phyloP scores from a whole-genome alignment of 2,113 vertebrate species.

The Leucosticte australis region DNA sequence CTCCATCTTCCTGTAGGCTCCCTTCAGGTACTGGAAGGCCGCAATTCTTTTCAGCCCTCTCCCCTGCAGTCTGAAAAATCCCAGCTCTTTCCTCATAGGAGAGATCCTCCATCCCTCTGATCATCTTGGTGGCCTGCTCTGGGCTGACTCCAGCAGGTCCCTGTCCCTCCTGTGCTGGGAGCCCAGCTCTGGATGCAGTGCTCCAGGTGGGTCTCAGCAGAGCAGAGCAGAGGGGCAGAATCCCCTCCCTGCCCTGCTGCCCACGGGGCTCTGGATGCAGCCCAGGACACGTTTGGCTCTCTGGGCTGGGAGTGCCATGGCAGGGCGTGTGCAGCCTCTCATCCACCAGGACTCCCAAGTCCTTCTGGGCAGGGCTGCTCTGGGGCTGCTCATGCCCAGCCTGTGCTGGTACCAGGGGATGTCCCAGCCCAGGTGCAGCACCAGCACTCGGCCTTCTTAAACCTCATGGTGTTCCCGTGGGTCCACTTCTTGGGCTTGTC shows the following conservation, averaged over 20 bases:
- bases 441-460: background rate
- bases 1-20: background rate
- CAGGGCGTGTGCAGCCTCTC: background rate
- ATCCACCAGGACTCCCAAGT: background rate
- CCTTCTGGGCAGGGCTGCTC: background rate
- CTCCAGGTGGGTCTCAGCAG: background rate
- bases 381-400: background rate
- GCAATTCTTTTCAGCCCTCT: background rate
- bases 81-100: background rate
- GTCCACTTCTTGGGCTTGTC: background rate
- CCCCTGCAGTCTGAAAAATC: background rate
- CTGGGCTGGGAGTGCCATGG: background rate
- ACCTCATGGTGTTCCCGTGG: rapidly evolving
- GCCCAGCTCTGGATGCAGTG: background rate
- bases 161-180: background rate
- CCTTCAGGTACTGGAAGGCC: background rate
- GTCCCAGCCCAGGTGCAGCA: rapidly evolving
- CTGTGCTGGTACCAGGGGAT: rapidly evolving
- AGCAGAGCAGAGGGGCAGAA: background rate
- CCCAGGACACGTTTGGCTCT: background rate
- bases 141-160: rapidly evolving
- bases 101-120: rapidly evolving
- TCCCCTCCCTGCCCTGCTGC: background rate
- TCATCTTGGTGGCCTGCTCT: background rate
- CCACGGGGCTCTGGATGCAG: background rate